Evolutionary conservation across 2,113 vertebrate genomes (phyloP).

Genomic region (Stigmatopora argus): DNA sequence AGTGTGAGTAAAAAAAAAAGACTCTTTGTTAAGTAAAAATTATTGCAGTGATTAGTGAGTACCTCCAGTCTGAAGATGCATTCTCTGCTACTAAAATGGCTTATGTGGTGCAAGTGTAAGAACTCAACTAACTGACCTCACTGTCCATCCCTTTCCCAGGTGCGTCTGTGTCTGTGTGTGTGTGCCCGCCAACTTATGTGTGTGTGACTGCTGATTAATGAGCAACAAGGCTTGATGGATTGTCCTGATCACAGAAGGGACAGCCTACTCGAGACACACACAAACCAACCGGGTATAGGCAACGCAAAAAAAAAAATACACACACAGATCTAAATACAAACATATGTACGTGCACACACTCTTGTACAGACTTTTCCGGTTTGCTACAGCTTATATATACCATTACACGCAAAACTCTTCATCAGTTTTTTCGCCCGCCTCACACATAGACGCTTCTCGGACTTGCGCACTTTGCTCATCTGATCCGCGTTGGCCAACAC

Average conservation of each 20-base stretch:
- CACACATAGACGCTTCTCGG: constrained; percentile 10
- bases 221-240: constrained; percentile 64
- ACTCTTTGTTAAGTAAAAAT: too few species aligned
- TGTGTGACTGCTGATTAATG: constrained; percentile 64
- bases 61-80: neutral
- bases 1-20: too few species aligned
- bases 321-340: constrained; percentile 10
- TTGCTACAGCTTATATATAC: constrained; percentile 32
- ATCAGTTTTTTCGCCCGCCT: neutral
- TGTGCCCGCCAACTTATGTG: constrained; percentile 23
- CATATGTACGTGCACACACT: constrained; percentile 2
- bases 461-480: constrained; percentile 21
- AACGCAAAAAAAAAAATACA: neutral
- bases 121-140: constrained; percentile 50
- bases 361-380: neutral
- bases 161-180: constrained; percentile 31
- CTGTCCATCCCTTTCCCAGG: constrained; percentile 53
- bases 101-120: constrained; percentile 48
- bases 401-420: constrained; percentile 31
- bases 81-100: constrained; percentile 18
- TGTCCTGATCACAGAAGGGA: constrained; percentile 66
- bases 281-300: neutral
- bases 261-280: constrained; percentile 50
- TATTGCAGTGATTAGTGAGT: neutral
- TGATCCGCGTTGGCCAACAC: constrained; percentile 25